phyloP scores from a whole-genome alignment of 2,888 invertebrate genomes.

The Eudasyphora cyanicolor region DNA sequence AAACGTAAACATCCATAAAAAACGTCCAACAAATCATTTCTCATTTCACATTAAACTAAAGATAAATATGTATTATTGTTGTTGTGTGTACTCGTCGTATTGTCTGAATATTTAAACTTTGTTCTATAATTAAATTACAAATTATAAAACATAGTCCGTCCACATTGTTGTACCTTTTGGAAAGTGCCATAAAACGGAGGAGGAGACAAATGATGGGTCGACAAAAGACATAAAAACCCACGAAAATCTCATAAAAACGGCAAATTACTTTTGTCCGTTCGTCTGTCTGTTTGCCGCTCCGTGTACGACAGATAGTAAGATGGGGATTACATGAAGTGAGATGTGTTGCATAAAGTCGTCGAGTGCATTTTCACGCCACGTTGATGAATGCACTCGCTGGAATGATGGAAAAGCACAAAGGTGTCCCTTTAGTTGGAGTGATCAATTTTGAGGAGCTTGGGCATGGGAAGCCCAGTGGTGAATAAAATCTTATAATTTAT shows the following conservation, averaged over 20 bases:
- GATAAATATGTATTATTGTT: not conserved
- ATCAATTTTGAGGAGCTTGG: not conserved
- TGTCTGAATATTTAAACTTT: not conserved
- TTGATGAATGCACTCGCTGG: not conserved
- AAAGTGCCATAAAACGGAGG: not conserved
- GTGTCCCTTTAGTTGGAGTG: not conserved
- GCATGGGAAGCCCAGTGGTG: no score
- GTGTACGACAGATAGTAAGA: not conserved
- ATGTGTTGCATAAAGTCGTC: not conserved
- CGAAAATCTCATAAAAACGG: slow-evolving; percentile 23
- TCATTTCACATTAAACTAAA: not conserved
- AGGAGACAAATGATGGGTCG: not conserved
- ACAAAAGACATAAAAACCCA: slow-evolving; percentile 22
- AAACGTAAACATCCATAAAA: not conserved
- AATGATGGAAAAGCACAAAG: not conserved
- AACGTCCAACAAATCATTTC: slow-evolving; percentile 5
- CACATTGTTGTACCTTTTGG: not conserved
- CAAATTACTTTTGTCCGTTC: not conserved
- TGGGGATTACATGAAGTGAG: not conserved
- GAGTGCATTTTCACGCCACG: slow-evolving; percentile 55
- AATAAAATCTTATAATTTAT: no score
- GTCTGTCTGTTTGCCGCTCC: not conserved
- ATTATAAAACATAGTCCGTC: not conserved
- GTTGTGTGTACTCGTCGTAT: no score
- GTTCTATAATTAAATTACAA: slow-evolving; percentile 24